phyloP scores from a whole-genome alignment of 2,113 vertebrate genomes.

The Colius striatus region DNA sequence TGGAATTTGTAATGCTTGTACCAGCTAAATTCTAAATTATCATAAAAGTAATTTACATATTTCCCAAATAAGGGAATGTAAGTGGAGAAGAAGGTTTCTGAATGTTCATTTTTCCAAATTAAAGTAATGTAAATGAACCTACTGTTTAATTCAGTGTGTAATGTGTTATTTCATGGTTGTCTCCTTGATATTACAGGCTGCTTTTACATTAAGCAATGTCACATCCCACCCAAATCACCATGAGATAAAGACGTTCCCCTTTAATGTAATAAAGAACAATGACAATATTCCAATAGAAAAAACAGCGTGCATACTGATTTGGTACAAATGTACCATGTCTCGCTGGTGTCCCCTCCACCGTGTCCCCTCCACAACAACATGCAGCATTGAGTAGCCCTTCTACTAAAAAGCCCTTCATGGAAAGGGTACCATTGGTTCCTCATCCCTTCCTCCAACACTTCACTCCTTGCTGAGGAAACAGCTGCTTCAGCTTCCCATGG shows the following conservation, averaged over 20 bases:
- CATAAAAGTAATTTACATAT: slow-evolving; percentile 62
- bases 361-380: neutral
- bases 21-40: slow-evolving; percentile 61
- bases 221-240: slow-evolving; percentile 57
- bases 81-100: slow-evolving; percentile 22
- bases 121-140: slow-evolving; percentile 69
- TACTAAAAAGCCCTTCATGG: neutral
- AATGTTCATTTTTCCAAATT: slow-evolving; percentile 64
- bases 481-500: neutral
- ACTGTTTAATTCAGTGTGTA: slow-evolving; percentile 68
- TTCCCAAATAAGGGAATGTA: slow-evolving; percentile 55
- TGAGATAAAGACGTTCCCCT: slow-evolving; percentile 63
- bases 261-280: slow-evolving; percentile 54
- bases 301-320: neutral
- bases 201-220: slow-evolving; percentile 42
- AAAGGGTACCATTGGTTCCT: fast-evolving
- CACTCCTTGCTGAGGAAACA: neutral
- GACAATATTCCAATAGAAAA: slow-evolving; percentile 33
- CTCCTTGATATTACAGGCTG: slow-evolving; percentile 60
- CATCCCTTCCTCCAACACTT: neutral
- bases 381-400: neutral
- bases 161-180: slow-evolving; percentile 67
- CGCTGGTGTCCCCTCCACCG: neutral
- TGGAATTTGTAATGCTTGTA: slow-evolving; percentile 57
- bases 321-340: neutral